Evolutionary conservation across 2,113 vertebrate species (phyloP).

Genomic region (Equus przewalskii): DNA sequence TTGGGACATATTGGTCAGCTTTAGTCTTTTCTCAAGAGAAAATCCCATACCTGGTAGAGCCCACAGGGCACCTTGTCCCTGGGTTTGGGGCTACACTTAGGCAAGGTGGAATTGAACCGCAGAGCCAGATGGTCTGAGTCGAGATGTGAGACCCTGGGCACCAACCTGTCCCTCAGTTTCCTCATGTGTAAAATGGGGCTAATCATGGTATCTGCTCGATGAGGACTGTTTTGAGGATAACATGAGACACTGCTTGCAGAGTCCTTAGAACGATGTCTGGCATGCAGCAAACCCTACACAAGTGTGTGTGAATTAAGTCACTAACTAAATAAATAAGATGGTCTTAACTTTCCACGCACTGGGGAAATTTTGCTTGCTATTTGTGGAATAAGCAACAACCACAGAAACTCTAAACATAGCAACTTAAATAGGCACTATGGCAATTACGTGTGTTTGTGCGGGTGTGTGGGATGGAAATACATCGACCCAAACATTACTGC

Average conservation of each 20-base stretch:
- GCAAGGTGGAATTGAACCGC: neutral
- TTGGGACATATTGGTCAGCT: neutral
- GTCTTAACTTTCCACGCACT: neutral
- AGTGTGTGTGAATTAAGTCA: neutral
- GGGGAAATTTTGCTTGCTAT: neutral
- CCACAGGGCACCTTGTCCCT: neutral
- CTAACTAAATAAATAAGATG: neutral
- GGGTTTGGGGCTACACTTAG: neutral
- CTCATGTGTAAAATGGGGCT: neutral
- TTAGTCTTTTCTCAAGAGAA: slow-evolving; percentile 75
- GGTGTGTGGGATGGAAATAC: neutral
- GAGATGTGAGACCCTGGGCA: neutral
- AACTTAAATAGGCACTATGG: neutral
- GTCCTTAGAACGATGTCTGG: too few species aligned
- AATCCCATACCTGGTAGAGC: neutral
- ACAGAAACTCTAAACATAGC: neutral
- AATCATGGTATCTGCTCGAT: too few species aligned
- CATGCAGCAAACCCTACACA: neutral
- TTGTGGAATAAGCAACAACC: neutral
- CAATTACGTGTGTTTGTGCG: too few species aligned
- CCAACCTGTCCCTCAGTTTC: neutral
- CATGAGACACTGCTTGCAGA: neutral
- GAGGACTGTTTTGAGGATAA: neutral
- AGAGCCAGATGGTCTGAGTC: neutral
- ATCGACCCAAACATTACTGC: rapidly evolving